Evolutionary conservation across 2,888 invertebrate genomes (phyloP).

Genomic region (Dendrolimus houi): DNA sequence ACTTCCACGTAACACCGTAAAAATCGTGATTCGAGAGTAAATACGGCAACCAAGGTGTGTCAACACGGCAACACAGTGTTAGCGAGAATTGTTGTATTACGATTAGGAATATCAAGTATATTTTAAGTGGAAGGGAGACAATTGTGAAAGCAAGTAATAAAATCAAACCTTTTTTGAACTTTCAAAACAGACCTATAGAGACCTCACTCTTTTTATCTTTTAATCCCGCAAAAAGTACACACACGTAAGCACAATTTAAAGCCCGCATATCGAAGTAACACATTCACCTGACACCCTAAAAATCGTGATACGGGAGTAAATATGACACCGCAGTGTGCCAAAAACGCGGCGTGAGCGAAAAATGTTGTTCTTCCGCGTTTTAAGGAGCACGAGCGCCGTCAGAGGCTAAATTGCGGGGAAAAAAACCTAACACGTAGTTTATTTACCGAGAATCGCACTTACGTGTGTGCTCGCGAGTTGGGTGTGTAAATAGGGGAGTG

Average conservation of each 20-base stretch:
- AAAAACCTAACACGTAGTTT: constrained; percentile 7
- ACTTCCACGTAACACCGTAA: not conserved
- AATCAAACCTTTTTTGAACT: no score
- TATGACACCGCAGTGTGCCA: not conserved
- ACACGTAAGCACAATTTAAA: not conserved
- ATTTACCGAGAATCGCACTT: constrained; percentile 6
- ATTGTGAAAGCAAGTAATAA: no score
- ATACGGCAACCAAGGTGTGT: not conserved
- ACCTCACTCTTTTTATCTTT: no score
- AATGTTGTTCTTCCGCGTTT: not conserved
- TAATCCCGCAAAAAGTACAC: no score
- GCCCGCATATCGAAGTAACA: not conserved
- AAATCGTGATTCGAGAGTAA: not conserved
- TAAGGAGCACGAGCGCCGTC: not conserved
- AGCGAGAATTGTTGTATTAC: not conserved
- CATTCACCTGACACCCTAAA: not conserved
- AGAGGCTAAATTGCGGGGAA: constrained; percentile 6
- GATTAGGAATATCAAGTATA: no score
- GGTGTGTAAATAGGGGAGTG: not conserved
- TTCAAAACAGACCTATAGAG: no score
- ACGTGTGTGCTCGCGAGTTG: not conserved
- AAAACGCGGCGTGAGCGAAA: not conserved
- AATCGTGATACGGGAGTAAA: not conserved
- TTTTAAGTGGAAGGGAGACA: no score
- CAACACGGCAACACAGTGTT: not conserved